A percentile compares a stretch with the other conserved stretches of the same genome.
These are phyloP conservation scores for Bembecia ichneumoniformis DNA, from an alignment of 2,888 invertebrate genomes.

Conservation along the genomic window DNA sequence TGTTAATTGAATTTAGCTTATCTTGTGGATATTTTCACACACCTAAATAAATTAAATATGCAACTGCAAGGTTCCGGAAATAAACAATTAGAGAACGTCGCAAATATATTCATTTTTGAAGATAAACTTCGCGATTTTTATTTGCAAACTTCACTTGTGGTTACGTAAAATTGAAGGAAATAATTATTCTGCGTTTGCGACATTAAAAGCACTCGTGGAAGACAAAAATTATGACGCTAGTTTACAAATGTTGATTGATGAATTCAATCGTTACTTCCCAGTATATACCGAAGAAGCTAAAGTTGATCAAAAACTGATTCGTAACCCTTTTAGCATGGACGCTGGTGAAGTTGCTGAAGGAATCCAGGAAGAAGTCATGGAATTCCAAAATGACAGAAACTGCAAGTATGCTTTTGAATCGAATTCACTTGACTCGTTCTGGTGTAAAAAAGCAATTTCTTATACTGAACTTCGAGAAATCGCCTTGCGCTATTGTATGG, in stretches of 20 bases:
- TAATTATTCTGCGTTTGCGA: constrained; percentile 9
- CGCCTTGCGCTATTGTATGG: neutral
- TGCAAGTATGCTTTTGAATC: neutral
- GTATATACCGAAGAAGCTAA: constrained; percentile 3
- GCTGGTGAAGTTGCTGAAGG: constrained; percentile 9
- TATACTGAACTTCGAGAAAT: neutral
- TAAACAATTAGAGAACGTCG: constrained; percentile 2
- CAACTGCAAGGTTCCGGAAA: constrained; percentile 7
- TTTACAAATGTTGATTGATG: constrained; percentile 8
- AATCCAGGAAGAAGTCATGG: constrained; percentile 9
- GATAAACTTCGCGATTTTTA: constrained; percentile 6
- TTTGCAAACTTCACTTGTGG: constrained; percentile 9
- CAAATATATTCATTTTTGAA: constrained; percentile 8
- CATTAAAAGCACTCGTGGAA: constrained; percentile 5
- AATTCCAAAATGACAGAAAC: constrained; percentile 9
- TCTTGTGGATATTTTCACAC: constrained; percentile 7
- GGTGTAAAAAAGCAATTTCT: neutral
- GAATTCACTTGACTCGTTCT: neutral
- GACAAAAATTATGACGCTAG: constrained; percentile 8
- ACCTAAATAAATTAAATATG: constrained; percentile 4
- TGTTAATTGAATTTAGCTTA: constrained; percentile 4
- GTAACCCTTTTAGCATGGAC: constrained; percentile 11
- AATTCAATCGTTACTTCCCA: constrained; percentile 10
- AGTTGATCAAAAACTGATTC: constrained; percentile 10
- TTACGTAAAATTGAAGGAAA: constrained; percentile 10